phyloP scores from a whole-genome alignment of 2,888 invertebrate species.

The Leptopilina myrica region DNA sequence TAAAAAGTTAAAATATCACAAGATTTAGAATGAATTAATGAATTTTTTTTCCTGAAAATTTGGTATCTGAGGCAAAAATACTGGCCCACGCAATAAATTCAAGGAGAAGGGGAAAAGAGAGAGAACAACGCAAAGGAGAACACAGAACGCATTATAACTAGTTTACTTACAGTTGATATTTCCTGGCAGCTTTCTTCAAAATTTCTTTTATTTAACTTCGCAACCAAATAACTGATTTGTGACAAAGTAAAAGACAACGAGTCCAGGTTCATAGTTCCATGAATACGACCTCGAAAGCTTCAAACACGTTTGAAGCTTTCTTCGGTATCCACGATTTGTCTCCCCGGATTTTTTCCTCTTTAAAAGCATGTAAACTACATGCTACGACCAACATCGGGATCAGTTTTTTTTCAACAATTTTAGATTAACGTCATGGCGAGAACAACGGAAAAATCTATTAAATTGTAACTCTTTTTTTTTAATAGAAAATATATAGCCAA shows the following conservation, averaged over 20 bases:
- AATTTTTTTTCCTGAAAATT: too few relatives aligned
- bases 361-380: conserved; percentile 78
- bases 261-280: conserved; percentile 99
- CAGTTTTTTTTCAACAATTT: conserved; percentile 71
- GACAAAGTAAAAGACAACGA: conserved; percentile 98
- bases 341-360: conserved; percentile 75
- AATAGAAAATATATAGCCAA: conserved; percentile 23
- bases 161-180: conserved; percentile 89
- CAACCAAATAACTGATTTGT: conserved; percentile 98
- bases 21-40: too few relatives aligned
- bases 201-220: conserved; percentile 97
- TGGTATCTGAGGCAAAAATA: conserved; percentile 20
- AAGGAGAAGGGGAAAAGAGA: not conserved
- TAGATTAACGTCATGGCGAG: conserved; percentile 75
- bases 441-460: conserved; percentile 61
- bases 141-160: conserved; percentile 55
- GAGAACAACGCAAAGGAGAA: conserved; percentile 31
- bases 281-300: conserved; percentile 95
- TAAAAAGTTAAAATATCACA: not conserved
- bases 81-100: not conserved
- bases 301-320: conserved; percentile 96
- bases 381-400: conserved; percentile 79
- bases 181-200: conserved; percentile 93
- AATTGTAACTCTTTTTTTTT: conserved; percentile 55
- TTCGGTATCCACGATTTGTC: conserved; percentile 86